Evolutionary conservation across 2,797 vertebrate genomes (phyloP), one percentile per base, ranked within the genome.

Genomic region (Gephyroberyx darwinii): DNA sequence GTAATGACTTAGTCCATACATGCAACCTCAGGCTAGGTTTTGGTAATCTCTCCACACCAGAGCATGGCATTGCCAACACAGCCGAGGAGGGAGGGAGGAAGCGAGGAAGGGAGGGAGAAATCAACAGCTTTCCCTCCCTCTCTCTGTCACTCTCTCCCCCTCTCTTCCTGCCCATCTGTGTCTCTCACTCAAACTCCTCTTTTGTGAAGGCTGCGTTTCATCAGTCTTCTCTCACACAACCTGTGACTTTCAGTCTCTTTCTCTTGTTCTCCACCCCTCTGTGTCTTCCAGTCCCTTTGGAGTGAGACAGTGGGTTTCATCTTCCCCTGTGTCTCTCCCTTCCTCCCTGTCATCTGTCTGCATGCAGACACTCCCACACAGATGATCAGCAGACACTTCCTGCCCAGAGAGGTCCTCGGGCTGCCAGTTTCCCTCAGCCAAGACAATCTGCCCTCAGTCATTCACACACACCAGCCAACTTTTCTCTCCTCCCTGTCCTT

Each of bases 31-130:
- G 92, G 90, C 92, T 74, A 83, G 65, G 88, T 80, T 91, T 90
- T 87, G 78, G 84, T 90, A 91, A 93, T 92, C 89, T 91, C 86
- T 86, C 84, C 81, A 84, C 84, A 81, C 88, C 90, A 91, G 90
- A 90, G 89, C 56, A 72, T 13, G 76, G 71, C 74, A 77, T 72
- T 84, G 86, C 90, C 89, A 88, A 51, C 86, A 70, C 84, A 83
- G 86, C 80, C 74, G 52, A 81, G 69, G 37, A n/a, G 35, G 17
- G 26, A 57, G 30, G 14, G 69, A 82, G 70, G 73, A 74, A 72
- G 75, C 51, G 56, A 73, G 73, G 69, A 16, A 19, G 74, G 82
- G 69, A 8, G 63, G 84, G 71, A 62, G 66, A n/a, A 60, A 50
- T 53, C 39, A 86, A 87, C 90, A 89, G 86, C 85, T 85, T 78